Base-by-base conservation (phyloP, 2,797 vertebrate genomes). In the Sebastes nivosus region DNA sequence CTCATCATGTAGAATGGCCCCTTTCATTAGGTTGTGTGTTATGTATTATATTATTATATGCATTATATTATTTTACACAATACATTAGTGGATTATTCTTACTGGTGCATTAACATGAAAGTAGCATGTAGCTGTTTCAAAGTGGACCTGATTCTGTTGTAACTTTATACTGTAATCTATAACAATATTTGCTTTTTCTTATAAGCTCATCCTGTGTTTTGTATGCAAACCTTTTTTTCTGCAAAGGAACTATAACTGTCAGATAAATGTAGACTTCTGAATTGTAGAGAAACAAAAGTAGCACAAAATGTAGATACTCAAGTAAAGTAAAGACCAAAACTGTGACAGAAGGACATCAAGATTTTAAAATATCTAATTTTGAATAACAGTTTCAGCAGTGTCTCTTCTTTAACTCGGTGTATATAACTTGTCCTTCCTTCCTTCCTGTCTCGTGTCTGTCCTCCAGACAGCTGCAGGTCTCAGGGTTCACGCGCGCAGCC, bases 401-500 rank as follows among this genome's bases (percentile, higher is more conserved):
- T 67, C 58, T 60, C 29, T 36, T 60, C 34, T 8, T 7, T 7
- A 11, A 4, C 29, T 66, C 32, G 4, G 20, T 30, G 29, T 50
- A 6, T 61, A 14, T 50, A 29, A 46, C 38, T 29, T 76, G 57
- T 76, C 27, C 50, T 25, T 57, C 71, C 42, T 32, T 50, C 24
- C 24, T 46, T 46, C 42, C 42, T 50, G 24, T 30, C 34, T 57
- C 4, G 9, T 64, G 20, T 55, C 52, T 82, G 75, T 85, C 81
- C 84, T 75, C 73, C 84, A 92, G 90, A 89, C 90, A 85, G 87
- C 87, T 71, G 83, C 92, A 14, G 88, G 94, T 94, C 91, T 90
- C 88, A 88, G 89, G 88, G 93, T 95, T 95, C 93, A 95, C 88
- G 87, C 90, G 87, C 90, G 87, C 89, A 87, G 91, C 89, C 82